Conservation (phyloP, 2,888 invertebrate genomes). For the Acronicta alni region DNA sequence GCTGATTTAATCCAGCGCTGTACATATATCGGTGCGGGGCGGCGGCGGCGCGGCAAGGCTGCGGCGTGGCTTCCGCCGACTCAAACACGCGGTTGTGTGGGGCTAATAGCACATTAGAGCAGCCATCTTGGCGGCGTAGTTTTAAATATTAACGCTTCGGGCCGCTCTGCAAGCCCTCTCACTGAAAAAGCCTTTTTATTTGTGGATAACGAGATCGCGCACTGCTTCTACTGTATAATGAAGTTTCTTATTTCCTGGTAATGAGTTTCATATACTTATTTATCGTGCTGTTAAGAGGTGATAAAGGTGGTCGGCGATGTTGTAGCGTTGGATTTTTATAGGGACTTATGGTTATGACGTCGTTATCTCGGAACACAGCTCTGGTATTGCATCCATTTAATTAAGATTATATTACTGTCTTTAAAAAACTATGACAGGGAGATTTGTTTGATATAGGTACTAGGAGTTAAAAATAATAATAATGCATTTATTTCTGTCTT, state of each 20-base stretch:
- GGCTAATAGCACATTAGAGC: constrained; percentile 83
- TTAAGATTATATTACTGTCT: constrained; percentile 23
- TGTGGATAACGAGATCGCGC: constrained; percentile 78
- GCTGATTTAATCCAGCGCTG: constrained; percentile 24
- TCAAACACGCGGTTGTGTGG: constrained; percentile 70
- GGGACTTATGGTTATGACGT: constrained; percentile 55
- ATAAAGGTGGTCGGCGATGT: constrained; percentile 51
- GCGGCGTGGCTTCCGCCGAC: constrained; percentile 53
- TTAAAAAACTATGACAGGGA: constrained; percentile 19
- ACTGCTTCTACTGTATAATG: constrained; percentile 72
- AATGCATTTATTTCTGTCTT: no score
- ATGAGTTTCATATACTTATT: constrained; percentile 75
- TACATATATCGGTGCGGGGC: constrained; percentile 14
- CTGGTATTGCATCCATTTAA: constrained; percentile 35
- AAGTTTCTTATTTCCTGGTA: constrained; percentile 78
- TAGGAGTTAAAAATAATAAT: no score
- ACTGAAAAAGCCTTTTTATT: constrained; percentile 80
- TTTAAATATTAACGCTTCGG: constrained; percentile 82
- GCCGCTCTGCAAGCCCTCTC: constrained; percentile 65
- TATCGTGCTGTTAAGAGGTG: constrained; percentile 63
- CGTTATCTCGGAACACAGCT: constrained; percentile 45
- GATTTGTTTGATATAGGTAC: constrained; percentile 11
- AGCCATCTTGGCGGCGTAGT: constrained; percentile 73
- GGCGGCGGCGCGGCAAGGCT: constrained; percentile 21
- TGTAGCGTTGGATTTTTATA: constrained; percentile 55